Conservation (phyloP, 2,888 invertebrate species). For the Heliconius hortense region DNA sequence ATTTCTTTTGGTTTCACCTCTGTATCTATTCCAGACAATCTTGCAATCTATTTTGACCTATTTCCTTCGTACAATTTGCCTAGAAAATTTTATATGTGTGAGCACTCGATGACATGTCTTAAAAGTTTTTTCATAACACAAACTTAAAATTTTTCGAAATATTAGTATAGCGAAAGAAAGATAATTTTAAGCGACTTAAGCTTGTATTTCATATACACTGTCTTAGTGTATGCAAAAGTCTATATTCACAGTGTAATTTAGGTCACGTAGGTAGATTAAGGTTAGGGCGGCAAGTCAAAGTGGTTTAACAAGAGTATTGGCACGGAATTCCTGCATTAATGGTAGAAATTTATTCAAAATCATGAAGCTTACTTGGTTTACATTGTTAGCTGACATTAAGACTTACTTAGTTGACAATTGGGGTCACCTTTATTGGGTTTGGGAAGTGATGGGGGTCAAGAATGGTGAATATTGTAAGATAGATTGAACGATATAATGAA, state of each 20-base stretch:
- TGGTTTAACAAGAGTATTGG: slow-evolving; percentile 56
- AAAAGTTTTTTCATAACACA: background rate
- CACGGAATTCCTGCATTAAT: slow-evolving; percentile 78
- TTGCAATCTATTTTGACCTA: background rate
- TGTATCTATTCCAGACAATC: background rate
- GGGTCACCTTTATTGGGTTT: slow-evolving; percentile 26
- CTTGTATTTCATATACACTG: no score
- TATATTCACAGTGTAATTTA: slow-evolving; percentile 45
- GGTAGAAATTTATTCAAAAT: slow-evolving; percentile 52
- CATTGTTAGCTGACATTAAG: slow-evolving; percentile 31
- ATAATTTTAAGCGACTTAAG: background rate
- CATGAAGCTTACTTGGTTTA: slow-evolving; percentile 43
- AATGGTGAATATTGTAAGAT: background rate
- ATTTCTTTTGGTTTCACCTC: no score
- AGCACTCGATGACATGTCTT: background rate
- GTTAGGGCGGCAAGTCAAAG: slow-evolving; percentile 51
- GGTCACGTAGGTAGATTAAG: slow-evolving; percentile 54
- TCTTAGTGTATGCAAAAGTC: slow-evolving; percentile 23
- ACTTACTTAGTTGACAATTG: slow-evolving; percentile 37
- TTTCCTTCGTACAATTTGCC: background rate
- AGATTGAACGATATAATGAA: background rate
- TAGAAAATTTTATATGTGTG: background rate
- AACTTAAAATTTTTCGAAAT: background rate
- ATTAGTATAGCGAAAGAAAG: background rate
- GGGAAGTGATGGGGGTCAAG: slow-evolving; percentile 11